Base-by-base conservation (phyloP, 2,888 invertebrate genomes). In the Thymelicus lineola region DNA sequence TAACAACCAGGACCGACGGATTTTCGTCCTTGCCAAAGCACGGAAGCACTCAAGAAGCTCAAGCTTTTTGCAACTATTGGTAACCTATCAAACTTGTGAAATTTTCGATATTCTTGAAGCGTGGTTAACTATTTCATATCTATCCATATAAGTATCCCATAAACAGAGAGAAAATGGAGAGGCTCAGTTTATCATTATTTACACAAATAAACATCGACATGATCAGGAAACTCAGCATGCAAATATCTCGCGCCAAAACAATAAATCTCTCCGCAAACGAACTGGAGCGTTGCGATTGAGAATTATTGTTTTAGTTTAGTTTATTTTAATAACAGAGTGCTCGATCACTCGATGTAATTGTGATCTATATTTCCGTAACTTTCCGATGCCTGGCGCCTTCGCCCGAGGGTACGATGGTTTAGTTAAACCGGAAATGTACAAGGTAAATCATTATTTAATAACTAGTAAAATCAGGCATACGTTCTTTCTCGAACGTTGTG, bases 231-330 rank as follows among this genome's bases (percentile, higher is more conserved):
- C 38, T 14, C 55, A 45, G 61, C 48, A 63, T 63, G 69, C 58
- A 69, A 69, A 69, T 69, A 57, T 69, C 36, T 38, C 38, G 38
- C 28, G 38, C 35, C 9, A 36, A 42, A 38, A 48, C 69, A 42
- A 69, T 69, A 69, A 69, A 69, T 69, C 69, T 68, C 60, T 57
- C 45, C 7, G 46, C 62, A 46, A 68, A 62, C 62, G 46, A 62
- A 68, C 68, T 20, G 48, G 57, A 68, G 38, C 48, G 36, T 61
- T 61, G 17, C 48, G 55, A 68, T 62, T 68, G 57, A 68, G 68
- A 68, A 68, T 68, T 63, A 69, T 69, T 69, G 58, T 69, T 69
- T 69, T 69, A 48, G 62, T 63, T 36, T 12, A 50, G 36, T 63
- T 63, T 63, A 53, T 63, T 53, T 50, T 50, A 63, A 63, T 63